Evolutionary conservation across 23 tunicate species (phyloP), one percentile per base, ranked within the genome.

Genomic region (Trididemnum clinides): DNA sequence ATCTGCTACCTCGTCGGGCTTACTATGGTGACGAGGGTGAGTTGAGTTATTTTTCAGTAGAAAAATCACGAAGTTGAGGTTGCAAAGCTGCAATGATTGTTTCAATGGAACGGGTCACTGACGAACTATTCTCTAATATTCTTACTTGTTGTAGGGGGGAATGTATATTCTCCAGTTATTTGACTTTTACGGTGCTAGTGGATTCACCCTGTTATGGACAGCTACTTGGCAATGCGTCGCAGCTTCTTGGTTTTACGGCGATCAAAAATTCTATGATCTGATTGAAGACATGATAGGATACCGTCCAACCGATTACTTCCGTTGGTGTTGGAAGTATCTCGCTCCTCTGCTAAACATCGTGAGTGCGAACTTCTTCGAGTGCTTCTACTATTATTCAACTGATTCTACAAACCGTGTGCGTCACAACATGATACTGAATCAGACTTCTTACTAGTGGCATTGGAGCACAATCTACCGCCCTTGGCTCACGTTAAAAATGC

Each of bases 211-310:
- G 28, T 78, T 97, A 23, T 92, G 97, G 97, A 89, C 96, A 1
- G 96, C 99, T 10, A 80, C 96, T 34, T 97, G 99, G 99, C 97
- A 97, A 49, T 89, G 97, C 76, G 64, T 97, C 3, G 99, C 97
- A 33, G 78, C 89, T 0, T 85, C 89, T 33, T 97, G 99, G 99
- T 62, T 93, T 33, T 97, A 92, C 59, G 99, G 99, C 19, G 99
- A 80, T 54, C 81, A 97, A 35, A 97, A 92, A 35, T 89, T 94
- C 57, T 94, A 94, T 39, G 88, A 80, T 33, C 70, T 82, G 18
- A 70, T 94, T 3, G 88, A 94, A 69, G 90, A 89, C 77, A 94
- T 94, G 98, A 87, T 94, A 18, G 98, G 98, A n/a, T 85, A 94
- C 76, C 50, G 94, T 31, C 98, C 98, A 12, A 65, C 73, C 35